Base-by-base conservation (phyloP, 1,140 invertebrate genomes). In the Drosophila tristis region DNA sequence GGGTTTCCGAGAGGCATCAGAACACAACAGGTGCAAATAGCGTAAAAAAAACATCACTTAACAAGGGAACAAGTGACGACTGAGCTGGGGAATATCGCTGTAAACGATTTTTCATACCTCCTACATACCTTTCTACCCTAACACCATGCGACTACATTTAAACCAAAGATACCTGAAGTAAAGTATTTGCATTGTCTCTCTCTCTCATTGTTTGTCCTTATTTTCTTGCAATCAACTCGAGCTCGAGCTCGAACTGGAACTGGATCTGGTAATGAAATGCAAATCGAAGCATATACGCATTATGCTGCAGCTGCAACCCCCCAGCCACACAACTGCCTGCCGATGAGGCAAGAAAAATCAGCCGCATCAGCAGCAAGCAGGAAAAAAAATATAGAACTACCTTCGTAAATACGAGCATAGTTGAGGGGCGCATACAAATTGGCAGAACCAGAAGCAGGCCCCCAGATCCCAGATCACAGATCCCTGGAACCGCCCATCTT, bases 201-300 rank as follows among this genome's bases (percentile, higher is more conserved):
- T 0, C 35, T 13, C 0, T 74, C 8, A 58, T 64, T 61, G 43
- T 31, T 16, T 56, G 9, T 9, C 7, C 39, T 25, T 23, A 20
- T 60, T 59, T 63, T 49, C 45, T 66, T 72, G 71, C 66, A 68
- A 74, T 70, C 75, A 79, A 60, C 57, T 71, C 42, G 66, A 73
- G 60, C 59, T 31, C 2, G 8, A 31, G 6, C 29, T 7, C 29
- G 7, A 31, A 8, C 7, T 31, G 29, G 29, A 31, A 31, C 29
- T 31, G 29, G 29, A 11, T 35, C 31, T 66, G 60, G 56, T 71
- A 74, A 74, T 86, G 78, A 86, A 81, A 86, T 86, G 81, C 68
- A 86, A 86, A 86, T 86, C 74, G 78, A 81, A 71, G 15, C 58
- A 66, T 63, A 78, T 65, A 71, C 64, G 80, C 70, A 60, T 74